phyloP scores from a whole-genome alignment of 2,113 vertebrate genomes.

The Catharus fuscescens region DNA sequence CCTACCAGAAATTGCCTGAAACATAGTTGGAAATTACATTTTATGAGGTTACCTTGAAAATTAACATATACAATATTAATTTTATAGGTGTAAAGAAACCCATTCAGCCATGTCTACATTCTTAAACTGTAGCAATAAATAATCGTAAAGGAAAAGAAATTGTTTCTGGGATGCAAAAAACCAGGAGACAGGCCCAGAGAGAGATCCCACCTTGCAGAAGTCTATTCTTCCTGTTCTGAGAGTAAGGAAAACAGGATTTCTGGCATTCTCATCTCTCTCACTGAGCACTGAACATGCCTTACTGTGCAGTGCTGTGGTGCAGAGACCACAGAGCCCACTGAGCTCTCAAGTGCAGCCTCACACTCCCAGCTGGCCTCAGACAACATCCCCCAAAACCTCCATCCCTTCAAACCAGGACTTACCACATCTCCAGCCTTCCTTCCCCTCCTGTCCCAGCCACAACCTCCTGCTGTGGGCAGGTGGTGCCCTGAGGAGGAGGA shows the following conservation, averaged over 20 bases:
- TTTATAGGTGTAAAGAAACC: slow-evolving; percentile 26
- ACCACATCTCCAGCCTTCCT: neutral
- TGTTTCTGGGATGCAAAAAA: neutral
- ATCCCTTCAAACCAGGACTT: neutral
- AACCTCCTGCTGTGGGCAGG: neutral
- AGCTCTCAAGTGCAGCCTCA: neutral
- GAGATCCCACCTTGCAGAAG: neutral
- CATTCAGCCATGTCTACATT: neutral
- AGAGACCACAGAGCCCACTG: neutral
- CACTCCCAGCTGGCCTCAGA: neutral
- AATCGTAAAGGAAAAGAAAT: neutral
- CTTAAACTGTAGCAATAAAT: slow-evolving; percentile 20
- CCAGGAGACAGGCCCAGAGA: neutral
- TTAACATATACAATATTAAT: slow-evolving; percentile 39
- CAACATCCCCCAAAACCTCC: neutral
- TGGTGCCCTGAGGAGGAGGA: neutral
- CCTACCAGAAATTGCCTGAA: slow-evolving; percentile 9
- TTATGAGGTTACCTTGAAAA: slow-evolving; percentile 49
- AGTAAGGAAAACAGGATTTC: neutral
- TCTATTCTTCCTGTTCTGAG: neutral
- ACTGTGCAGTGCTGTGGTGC: neutral
- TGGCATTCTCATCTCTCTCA: neutral
- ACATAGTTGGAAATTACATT: neutral
- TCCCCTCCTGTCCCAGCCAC: neutral
- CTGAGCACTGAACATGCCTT: neutral